Conservation (phyloP, 2,797 vertebrate genomes). For the Sebastes oblongus region DNA sequence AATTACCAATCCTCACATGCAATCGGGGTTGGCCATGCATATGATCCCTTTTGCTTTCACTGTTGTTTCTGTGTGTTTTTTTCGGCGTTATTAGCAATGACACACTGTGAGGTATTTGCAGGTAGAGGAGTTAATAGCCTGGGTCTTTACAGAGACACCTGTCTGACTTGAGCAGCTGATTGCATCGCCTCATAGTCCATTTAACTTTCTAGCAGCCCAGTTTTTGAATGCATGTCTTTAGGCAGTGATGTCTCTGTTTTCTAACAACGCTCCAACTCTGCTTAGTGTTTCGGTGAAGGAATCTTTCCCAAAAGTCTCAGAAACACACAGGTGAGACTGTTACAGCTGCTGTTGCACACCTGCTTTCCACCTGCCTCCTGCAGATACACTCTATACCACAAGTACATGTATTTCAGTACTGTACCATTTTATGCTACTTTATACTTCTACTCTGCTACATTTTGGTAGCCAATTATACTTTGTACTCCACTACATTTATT, state of each 20-base stretch:
- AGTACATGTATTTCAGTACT: not conserved
- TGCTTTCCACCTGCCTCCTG: not conserved
- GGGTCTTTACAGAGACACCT: conserved; percentile 74
- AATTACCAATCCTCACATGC: conserved; percentile 85
- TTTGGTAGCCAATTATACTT: not conserved
- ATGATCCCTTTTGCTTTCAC: conserved; percentile 76
- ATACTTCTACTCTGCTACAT: too few species aligned
- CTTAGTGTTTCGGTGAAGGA: conserved; percentile 4
- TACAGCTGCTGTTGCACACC: not conserved
- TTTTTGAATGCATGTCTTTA: conserved; percentile 44
- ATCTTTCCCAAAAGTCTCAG: conserved; percentile 19
- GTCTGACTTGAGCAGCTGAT: conserved; percentile 75
- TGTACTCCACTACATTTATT: not conserved
- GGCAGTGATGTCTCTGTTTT: conserved; percentile 63
- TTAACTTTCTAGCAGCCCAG: conserved; percentile 67
- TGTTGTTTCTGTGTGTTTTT: conserved; percentile 42
- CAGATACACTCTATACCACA: not conserved
- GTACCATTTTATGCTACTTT: too few species aligned
- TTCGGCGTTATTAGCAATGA: conserved; percentile 76
- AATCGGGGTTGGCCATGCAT: conserved; percentile 78
- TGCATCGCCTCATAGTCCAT: conserved; percentile 74
- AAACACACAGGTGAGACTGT: not conserved
- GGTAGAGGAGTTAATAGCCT: conserved; percentile 78
- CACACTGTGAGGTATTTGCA: conserved; percentile 66
- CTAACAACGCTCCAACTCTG: not conserved